These are phyloP conservation scores for Tachina fera DNA, from an alignment of 2,888 invertebrate genomes.

Conservation along the genomic window DNA sequence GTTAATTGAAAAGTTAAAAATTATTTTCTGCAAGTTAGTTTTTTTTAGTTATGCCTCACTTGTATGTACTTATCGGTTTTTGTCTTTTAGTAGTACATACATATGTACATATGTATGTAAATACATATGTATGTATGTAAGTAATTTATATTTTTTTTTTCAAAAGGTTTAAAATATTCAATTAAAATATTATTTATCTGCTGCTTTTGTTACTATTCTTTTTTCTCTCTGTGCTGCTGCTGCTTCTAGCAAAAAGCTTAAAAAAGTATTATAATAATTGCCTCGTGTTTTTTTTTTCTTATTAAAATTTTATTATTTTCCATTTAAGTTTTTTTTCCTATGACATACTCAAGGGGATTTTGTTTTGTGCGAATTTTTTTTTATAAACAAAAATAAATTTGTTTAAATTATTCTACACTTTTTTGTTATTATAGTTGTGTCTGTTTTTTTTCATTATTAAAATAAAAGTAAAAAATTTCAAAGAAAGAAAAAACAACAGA, in stretches of 20 bases:
- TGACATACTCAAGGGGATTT: slow-evolving; percentile 73
- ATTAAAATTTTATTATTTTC: slow-evolving; percentile 62
- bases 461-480: slow-evolving; percentile 47
- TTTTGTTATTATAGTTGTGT: slow-evolving; percentile 26
- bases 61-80: no score
- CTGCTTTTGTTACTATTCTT: slow-evolving; percentile 28
- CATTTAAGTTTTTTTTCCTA: slow-evolving; percentile 70
- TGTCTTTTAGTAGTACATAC: background rate
- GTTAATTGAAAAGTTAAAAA: no score
- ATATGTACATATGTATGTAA: background rate
- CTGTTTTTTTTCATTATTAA: slow-evolving; percentile 44
- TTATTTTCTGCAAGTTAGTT: no score
- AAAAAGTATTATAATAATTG: slow-evolving; percentile 69
- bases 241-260: slow-evolving; percentile 45
- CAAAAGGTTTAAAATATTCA: slow-evolving; percentile 68
- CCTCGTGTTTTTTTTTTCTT: slow-evolving; percentile 67
- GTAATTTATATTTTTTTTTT: slow-evolving; percentile 62
- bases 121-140: background rate
- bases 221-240: slow-evolving; percentile 24
- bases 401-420: slow-evolving; percentile 70
- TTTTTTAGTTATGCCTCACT: no score
- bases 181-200: slow-evolving; percentile 71
- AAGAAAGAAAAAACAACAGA: slow-evolving; percentile 18
- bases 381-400: slow-evolving; percentile 64
- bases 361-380: slow-evolving; percentile 59